Evolutionary conservation across 2,888 invertebrate species (phyloP), one percentile per base, ranked within the genome.

Genomic region (Tenthredo mesomela): DNA sequence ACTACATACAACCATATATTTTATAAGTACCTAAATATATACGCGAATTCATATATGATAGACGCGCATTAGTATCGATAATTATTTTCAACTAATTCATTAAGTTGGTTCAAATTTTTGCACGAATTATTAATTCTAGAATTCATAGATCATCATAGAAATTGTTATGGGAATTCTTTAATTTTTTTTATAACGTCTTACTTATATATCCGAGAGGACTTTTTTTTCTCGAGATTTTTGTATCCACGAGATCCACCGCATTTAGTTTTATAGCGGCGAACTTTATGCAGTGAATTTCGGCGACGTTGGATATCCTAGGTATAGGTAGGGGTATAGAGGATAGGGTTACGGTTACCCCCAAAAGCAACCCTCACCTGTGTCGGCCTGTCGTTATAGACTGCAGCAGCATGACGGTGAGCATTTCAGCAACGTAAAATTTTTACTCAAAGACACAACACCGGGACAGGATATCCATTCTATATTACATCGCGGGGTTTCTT

Each of bases 381-480:
- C 82, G 82, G 82, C 29, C n/a, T 67, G 25, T 50, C 33, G 67
- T 29, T 61, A 47, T 47, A 25, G 25, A 0, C 37, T 37, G 82
- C n/a, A 65, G n/a, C n/a, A n/a, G n/a, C n/a, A n/a, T n/a, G n/a
- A 37, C 21, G 33, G 65, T 4, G 12, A 25, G 50, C 43, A 18
- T 80, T 67, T 47, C 78, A 71, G 10, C 67, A 84, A 73, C 84
- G 82, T 50, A 65, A 85, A 73, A 85, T 25, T 84, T 82, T 84
- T 84, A 85, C 85, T 87, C 85, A 87, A 85, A 86, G 82, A 84
- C 80, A 33, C 77, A 82, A 78, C 86, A 75, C 77, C 82, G 86
- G 89, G 88, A 89, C 91, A 91, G 91, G 91, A 91, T 91, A 91
- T 91, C 90, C 90, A 92, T 92, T 91, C 90, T 91, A 91, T 91